Evolutionary conservation across 2,888 invertebrate species (phyloP), one percentile per base, ranked within the genome.

Genomic region (Hypomecis punctinalis): DNA sequence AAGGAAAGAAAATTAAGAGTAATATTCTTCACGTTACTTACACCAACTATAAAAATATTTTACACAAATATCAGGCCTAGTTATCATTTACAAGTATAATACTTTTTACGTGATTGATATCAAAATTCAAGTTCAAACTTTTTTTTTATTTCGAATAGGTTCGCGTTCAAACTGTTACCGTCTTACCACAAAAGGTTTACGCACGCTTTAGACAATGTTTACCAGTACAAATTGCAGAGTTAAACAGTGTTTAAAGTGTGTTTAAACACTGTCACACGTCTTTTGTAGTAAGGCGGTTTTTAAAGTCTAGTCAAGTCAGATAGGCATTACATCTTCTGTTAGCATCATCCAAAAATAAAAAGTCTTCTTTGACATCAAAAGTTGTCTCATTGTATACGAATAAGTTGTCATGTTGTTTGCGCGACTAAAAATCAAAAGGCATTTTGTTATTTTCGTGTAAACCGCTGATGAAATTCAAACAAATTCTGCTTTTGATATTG

Each of bases 381-480:
- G 13, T 13, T 51, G 11, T 13, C 39, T 13, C 46, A 23, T 23
- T 23, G 23, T 23, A 23, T 23, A 23, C 23, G 23, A 23, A 23
- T 23, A 1, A 23, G 23, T 23, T 23, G 23, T 23, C 23, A 23
- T n/a, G 35, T 4, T 42, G 33, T 6, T 35, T 42, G 6, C 43
- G n/a, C n/a, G 4, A 33, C n/a, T n/a, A 13, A 35, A 49, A 52
- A 33, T 49, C 8, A 13, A 46, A 56, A 47, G 6, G 35, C 40
- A 6, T 35, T 40, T 49, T 58, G 36, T 46, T 58, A 48, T 58
- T 58, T 13, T 48, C 48, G n/a, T 47, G 5, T 48, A 43, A 48
- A 63, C 43, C 13, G 11, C 43, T 61, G 57, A 65, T 61, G 56
- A 65, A 67, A 69, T 46, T 59, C 47, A 65, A 69, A 61, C 67